Base-by-base conservation (phyloP, 1,140 invertebrate species). In the Macrobrachium nipponense region DNA sequence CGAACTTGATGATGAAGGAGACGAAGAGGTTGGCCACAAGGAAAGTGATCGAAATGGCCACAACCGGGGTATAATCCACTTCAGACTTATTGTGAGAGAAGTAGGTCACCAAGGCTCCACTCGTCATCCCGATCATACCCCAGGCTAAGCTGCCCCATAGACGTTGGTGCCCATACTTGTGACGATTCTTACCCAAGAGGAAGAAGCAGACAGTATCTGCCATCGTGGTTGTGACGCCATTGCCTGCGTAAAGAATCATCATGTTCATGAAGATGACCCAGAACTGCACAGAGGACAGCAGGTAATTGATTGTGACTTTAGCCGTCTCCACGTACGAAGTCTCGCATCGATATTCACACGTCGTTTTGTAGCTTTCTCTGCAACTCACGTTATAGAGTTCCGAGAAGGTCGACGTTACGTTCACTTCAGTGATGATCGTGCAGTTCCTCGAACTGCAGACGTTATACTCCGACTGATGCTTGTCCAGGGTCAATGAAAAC, bases 141-240 rank as follows among this genome's bases (percentile, higher is more conserved):
- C 87, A 88, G 18, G 78, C 87, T 7, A 88, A 18, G 58, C 82
- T 86, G 15, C 87, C 87, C 78, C 82, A 88, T 51, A 84, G 43
- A 11, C 87, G 76, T 62, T 88, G 81, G 20, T 78, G 84, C 2
- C 87, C 87, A 44, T 88, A 88, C 59, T 68, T 73, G 18, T 81
- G 76, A 0, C 82, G 87, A 15, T 81, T 80, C 59, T 72, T 27
- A 59, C 87, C 87, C 23, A 88, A 66, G 20, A 88, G 20, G 20
- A 64, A 77, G 82, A 88, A 88, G 68, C 82, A 84, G 14, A 88
- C 77, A 8, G 87, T 80, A 60, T 88, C 87, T n/a, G 87, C 87
- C 76, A 88, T 84, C 20, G 87, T 84, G 23, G 84, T 81, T 36
- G 77, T 84, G 0, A 80, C 80, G 15, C 68, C 43, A 36, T 84